Conservation (phyloP, 1,140 invertebrate species). For the Mylabris phalerata region DNA sequence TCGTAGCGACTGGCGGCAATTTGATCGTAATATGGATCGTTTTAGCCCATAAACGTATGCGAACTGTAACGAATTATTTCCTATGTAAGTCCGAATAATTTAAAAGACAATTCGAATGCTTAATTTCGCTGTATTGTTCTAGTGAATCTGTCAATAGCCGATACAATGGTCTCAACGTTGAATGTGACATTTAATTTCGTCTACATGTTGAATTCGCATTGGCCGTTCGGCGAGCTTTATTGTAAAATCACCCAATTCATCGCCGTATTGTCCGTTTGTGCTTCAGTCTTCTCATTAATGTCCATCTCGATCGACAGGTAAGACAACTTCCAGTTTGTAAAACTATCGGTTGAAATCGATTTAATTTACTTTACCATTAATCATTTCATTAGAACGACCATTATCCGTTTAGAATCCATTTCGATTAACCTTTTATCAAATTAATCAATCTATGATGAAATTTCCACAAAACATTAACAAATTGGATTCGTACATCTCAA, state of each 20-base stretch:
- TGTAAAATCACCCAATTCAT: slow-evolving; percentile 94
- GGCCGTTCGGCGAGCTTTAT: slow-evolving; percentile 89
- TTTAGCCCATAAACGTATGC: slow-evolving; percentile 83
- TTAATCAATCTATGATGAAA: no score
- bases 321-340: slow-evolving; percentile 37
- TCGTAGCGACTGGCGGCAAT: slow-evolving; percentile 88
- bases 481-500: no score
- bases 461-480: no score
- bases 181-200: slow-evolving; percentile 93
- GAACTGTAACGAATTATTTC: slow-evolving; percentile 94
- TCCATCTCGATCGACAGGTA: slow-evolving; percentile 94
- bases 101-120: not conserved
- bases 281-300: slow-evolving; percentile 92
- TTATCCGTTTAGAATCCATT: no score
- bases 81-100: slow-evolving; percentile 50
- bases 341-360: no score
- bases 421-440: no score
- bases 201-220: slow-evolving; percentile 86
- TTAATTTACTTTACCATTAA: no score
- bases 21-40: slow-evolving; percentile 95
- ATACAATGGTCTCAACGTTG: slow-evolving; percentile 87
- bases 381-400: no score
- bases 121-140: slow-evolving; percentile 29
- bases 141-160: slow-evolving; percentile 90
- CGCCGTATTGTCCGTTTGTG: slow-evolving; percentile 82